Evolutionary conservation across 2,797 vertebrate species (phyloP), one percentile per base, ranked within the genome.

Genomic region (Chaetodon trifasciatus): DNA sequence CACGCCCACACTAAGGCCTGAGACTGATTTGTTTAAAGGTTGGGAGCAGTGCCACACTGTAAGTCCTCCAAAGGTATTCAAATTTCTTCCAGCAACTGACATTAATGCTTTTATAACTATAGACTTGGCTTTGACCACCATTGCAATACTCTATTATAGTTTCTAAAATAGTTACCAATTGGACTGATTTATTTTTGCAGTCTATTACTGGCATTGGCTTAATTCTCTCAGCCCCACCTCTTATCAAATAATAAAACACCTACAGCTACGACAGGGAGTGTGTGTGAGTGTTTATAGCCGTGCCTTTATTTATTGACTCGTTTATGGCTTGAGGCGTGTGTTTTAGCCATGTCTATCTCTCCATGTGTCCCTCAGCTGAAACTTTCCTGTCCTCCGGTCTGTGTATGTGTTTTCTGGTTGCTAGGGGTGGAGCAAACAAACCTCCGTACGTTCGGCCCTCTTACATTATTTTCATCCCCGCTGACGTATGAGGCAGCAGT

Each of bases 401-500:
- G 76, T 94, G 85, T 92, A 40, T 91, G 89, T 90, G 40, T 53
- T 92, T 90, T 86, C 46, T 72, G 87, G 94, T 94, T 94, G 93
- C 93, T 92, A 93, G 64, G 93, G 94, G 95, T 46, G 92, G 93
- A 89, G 93, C 92, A 57, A 87, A 78, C 78, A 71, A 55, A 83
- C 80, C 87, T 74, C 57, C 57, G 86, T 80, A 89, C 91, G 89
- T 49, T 9, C 70, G 46, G 86, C 86, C 85, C 84, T 82, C 88
- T 83, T 55, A 35, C 81, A 89, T 89, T 93, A 93, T 93, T 94
- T 91, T 93, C 92, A 93, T 90, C 92, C 91, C 82, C 77, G 94
- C 92, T 97, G 95, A 96, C 97, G 97, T 97, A 95, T 94, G 95
- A 94, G 91, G 92, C 92, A 92, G 89, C 94, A 94, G 95, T 97